Percentiles rank a stretch among this genome's conserved stretches.
Conservation (phyloP, 2,113 vertebrate genomes). For the Hystrix cristata region DNA sequence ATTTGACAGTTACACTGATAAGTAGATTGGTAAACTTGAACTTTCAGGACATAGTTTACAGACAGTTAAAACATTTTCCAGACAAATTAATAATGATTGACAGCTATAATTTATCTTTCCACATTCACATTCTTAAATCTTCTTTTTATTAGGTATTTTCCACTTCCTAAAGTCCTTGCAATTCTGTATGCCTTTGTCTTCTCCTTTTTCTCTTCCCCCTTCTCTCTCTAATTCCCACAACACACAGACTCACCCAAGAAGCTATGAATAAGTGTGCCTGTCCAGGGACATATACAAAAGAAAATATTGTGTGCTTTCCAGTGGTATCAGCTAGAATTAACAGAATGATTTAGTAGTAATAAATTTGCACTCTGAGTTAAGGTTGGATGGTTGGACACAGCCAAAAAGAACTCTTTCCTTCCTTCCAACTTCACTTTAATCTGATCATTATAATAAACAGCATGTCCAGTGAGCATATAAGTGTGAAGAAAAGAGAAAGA, state of each 20-base stretch:
- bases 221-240: too few relatives aligned
- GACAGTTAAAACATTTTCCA: background rate
- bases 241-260: background rate
- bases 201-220: background rate
- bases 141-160: background rate
- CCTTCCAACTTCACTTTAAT: background rate
- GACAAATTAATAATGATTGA: background rate
- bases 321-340: background rate
- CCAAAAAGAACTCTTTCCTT: background rate
- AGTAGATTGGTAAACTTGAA: background rate
- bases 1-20: background rate
- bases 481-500: background rate
- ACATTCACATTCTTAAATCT: background rate
- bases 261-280: background rate
- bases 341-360: background rate
- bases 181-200: background rate
- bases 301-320: background rate
- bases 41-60: background rate
- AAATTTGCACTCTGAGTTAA: background rate
- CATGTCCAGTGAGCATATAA: background rate
- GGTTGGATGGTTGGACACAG: background rate
- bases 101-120: background rate
- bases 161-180: background rate
- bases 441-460: background rate
- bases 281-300: background rate